Base-by-base conservation (phyloP, 2,797 vertebrate genomes). In the Rhynchonycteris naso region DNA sequence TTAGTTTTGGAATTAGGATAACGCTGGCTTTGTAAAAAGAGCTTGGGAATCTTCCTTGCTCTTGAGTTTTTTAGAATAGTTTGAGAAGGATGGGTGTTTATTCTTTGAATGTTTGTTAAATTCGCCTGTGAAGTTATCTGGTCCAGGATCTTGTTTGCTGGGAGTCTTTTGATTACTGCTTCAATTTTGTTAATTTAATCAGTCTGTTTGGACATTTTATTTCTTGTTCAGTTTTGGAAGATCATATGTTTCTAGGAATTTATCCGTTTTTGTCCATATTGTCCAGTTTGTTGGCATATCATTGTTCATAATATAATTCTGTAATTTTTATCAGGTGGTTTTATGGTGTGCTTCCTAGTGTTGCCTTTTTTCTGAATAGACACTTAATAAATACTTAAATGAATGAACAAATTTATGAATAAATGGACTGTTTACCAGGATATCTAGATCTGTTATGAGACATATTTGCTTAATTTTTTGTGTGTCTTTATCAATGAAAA, bases 331-430 rank as follows among this genome's bases (percentile, higher is more conserved):
- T 56, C n/a, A 47, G 22, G 8, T 69, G 59, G 61, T 82, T 91
- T 88, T 65, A 16, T 90, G 43, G 7, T 86, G 26, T 93, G 59
- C 10, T 94, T 80, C 26, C 54, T 83, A 61, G 75, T 88, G 22
- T 89, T 95, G 28, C 4, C 52, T 95, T 83, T 94, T 88, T n/a
- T 92, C 30, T 86, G 30, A 79, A n/a, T 59, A 68, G 56, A 22
- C 61, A 83, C 33, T 74, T 88, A 75, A 88, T 52, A 94, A 50
- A 59, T 78, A 78, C 59, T 83, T 88, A 74, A 75, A 43, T 91
- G 72, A 94, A 47, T 72, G 50, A 86, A 69, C 19, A 87, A 59
- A 72, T 69, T 7, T 35, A 11, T 88, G 13, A 95, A 24, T 80
- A 83, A 89, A 75, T 79, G 4, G 24, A 61, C 4, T 22, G 8